A percentile compares a stretch with the other conserved stretches of the same genome.
phyloP scores from a whole-genome alignment of 2,888 invertebrate species.

The Ophion slaviceki region DNA sequence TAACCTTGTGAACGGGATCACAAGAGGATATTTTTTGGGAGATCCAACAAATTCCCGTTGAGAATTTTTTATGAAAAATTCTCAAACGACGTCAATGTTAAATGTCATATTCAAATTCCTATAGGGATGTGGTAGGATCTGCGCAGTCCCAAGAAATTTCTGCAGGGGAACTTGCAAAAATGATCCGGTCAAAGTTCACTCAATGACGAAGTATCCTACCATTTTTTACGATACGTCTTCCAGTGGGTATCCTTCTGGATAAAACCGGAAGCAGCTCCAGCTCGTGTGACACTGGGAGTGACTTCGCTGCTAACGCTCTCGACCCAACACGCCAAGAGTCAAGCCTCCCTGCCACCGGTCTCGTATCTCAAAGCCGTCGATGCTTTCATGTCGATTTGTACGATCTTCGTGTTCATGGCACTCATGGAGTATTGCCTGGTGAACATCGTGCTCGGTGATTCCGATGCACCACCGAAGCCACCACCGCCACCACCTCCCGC shows the following conservation, averaged over 20 bases:
- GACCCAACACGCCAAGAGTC: constrained; percentile 96
- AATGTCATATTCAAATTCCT: no score
- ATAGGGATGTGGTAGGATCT: no score
- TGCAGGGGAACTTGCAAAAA: neutral
- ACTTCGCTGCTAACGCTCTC: constrained; percentile 95
- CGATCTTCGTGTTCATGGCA: constrained; percentile 97
- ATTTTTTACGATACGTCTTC: constrained; percentile 64
- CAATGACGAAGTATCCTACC: neutral
- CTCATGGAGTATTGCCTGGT: constrained; percentile 96
- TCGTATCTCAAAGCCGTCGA: constrained; percentile 97
- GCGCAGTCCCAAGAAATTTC: no score
- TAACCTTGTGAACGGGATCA: no score
- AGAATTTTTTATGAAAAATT: no score
- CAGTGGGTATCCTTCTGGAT: constrained; percentile 98
- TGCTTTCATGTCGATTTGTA: constrained; percentile 96
- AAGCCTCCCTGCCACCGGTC: constrained; percentile 96
- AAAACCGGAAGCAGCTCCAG: constrained; percentile 96
- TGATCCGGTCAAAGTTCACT: neutral
- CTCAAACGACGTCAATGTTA: no score
- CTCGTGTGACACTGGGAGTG: constrained; percentile 95
- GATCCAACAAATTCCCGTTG: no score
- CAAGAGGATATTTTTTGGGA: no score
- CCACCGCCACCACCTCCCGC: constrained; percentile 87
- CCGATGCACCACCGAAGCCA: constrained; percentile 86
- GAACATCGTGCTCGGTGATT: constrained; percentile 92